These are phyloP conservation scores for Brachyopa scutellaris DNA, from an alignment of 2,888 invertebrate genomes.

Conservation along the genomic window DNA sequence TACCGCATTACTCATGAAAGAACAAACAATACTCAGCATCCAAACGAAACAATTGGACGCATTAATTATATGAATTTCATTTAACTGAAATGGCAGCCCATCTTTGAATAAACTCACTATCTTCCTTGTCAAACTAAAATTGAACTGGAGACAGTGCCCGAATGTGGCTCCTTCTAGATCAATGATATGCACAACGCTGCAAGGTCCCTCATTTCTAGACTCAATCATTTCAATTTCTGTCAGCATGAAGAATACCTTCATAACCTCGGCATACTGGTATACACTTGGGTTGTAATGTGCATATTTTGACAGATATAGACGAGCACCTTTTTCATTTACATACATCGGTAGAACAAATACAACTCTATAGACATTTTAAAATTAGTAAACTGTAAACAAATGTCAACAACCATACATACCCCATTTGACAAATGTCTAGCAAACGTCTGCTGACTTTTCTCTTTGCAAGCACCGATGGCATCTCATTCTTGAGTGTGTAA, in stretches of 20 bases:
- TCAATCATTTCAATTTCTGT: conserved; percentile 84
- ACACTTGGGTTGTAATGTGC: conserved; percentile 79
- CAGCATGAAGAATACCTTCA: conserved; percentile 83
- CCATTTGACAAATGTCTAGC: conserved; percentile 26
- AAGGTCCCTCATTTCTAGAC: background rate
- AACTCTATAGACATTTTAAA: background rate
- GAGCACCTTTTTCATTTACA: background rate
- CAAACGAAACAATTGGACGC: conserved; percentile 12
- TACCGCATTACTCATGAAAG: background rate
- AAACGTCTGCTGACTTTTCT: conserved; percentile 2
- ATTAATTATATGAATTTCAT: conserved; percentile 37
- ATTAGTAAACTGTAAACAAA: too few relatives aligned
- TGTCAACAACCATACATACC: background rate
- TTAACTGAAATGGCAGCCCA: conserved; percentile 12
- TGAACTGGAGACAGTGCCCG: conserved; percentile 23
- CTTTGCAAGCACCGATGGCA: conserved; percentile 16
- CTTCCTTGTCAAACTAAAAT: background rate
- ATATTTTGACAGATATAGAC: conserved; percentile 28
- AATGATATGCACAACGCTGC: conserved; percentile 16
- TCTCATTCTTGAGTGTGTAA: conserved; percentile 25
- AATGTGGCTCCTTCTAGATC: conserved; percentile 19
- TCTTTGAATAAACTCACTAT: background rate
- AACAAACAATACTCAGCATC: background rate
- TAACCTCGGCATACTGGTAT: conserved; percentile 81
- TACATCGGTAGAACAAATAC: conserved; percentile 1